These are phyloP conservation scores for Xerus inauris DNA, from an alignment of 2,113 vertebrate genomes.

Conservation along the genomic window DNA sequence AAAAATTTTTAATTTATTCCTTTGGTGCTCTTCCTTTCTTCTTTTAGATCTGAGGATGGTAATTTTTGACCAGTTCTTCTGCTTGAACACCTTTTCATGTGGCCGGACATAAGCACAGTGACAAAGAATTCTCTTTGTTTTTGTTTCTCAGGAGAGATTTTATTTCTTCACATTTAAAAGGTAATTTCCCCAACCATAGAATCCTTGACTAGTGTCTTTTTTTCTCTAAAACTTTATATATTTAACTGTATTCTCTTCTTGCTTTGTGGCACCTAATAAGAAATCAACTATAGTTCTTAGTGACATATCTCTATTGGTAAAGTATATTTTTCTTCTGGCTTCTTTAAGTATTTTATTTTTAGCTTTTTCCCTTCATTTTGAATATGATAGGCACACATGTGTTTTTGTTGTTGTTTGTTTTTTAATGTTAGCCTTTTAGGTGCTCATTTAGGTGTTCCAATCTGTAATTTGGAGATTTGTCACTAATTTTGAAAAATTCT, in stretches of 20 bases:
- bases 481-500: background rate
- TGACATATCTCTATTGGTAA: background rate
- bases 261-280: background rate
- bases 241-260: background rate
- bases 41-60: background rate
- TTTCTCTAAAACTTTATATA: background rate
- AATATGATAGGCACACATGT: background rate
- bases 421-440: background rate
- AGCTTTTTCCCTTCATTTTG: background rate
- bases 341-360: background rate
- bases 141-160: background rate
- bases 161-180: background rate
- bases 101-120: background rate
- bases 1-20: background rate
- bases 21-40: background rate
- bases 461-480: background rate
- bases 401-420: background rate
- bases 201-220: background rate
- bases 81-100: background rate
- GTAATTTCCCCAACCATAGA: background rate
- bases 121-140: background rate
- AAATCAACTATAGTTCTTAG: background rate
- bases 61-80: background rate
- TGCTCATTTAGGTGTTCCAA: background rate
- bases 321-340: background rate